Evolutionary conservation across 53 echinoderm and acorn worm genomes (phyloP), one percentile per base, ranked within the genome.

Genomic region (Paracentrotus lividus): DNA sequence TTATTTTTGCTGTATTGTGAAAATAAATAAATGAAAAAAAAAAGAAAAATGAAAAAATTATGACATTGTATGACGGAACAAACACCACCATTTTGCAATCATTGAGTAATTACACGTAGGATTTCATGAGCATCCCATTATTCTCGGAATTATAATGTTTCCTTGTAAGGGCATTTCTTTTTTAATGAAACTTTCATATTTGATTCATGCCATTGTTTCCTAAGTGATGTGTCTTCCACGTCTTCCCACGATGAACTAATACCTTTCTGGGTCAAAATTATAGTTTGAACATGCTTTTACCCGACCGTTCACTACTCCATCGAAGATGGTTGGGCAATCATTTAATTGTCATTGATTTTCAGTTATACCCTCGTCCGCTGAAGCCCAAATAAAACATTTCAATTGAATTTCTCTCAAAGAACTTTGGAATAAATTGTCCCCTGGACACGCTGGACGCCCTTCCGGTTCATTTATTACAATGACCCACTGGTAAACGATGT

Each of bases 301-400:
- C 49, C 45, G 47, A 45, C 24, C 81, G 12, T 47, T 20, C 14
- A 18, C 12, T 18, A 24, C 4, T 81, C 26, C n/a, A n/a, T 10
- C 47, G 12, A 45, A 34, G 47, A 81, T 43, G 81, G 81, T 47
- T 81, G 81, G 2, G n/a, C 81, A n/a, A 8, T 81, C 26, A 81
- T 81, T 81, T 47, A 14, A 81, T 81, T 81, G 44, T 47, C 44
- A 81, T 81, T 34, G 81, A 47, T 81, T 81, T 81, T 47, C 47
- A 47, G 44, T 81, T 81, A 81, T 10, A n/a, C 81, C 47, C 81
- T 45, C 2, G 77, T 38, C 27, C 5, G 24, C 26, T 40, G 45
- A 81, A 81, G 49, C 81, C n/a, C 6, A 26, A 13, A 47, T 3
- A 38, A 49, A 49, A 8, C n/a, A 81, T 45, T n/a, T 49, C 9